phyloP scores from a whole-genome alignment of 30 jellyfish, hydroid and myxozoan genomes.

The Turritopsis dohrnii region DNA sequence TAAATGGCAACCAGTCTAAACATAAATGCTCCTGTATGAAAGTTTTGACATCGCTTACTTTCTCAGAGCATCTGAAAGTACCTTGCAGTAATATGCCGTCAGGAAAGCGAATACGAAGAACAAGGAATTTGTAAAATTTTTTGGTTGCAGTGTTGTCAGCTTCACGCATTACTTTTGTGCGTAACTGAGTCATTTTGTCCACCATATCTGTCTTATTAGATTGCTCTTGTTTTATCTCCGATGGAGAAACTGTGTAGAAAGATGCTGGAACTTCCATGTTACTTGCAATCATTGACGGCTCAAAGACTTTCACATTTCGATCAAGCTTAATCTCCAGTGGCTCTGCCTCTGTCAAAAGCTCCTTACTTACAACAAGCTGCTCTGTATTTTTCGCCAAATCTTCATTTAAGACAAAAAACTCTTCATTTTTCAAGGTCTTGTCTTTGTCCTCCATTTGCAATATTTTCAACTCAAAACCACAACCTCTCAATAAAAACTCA shows the following conservation, averaged over 20 bases:
- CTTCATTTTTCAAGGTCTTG: conserved; percentile 26
- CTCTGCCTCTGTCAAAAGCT: conserved; percentile 74
- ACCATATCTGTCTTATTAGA: conserved; percentile 21
- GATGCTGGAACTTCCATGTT: conserved; percentile 54
- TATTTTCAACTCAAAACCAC: conserved; percentile 67
- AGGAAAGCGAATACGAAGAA: conserved; percentile 75
- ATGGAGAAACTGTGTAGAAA: conserved; percentile 42
- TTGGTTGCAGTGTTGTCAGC: conserved; percentile 9
- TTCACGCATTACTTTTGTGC: conserved; percentile 81
- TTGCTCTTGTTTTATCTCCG: conserved; percentile 64
- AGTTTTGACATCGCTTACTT: conserved; percentile 41
- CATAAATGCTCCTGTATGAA: conserved; percentile 53
- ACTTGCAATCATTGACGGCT: conserved; percentile 42
- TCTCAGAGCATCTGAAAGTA: conserved; percentile 55
- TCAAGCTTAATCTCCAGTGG: conserved; percentile 56
- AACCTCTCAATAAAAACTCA: conserved; percentile 60
- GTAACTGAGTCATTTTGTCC: conserved; percentile 47
- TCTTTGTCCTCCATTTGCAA: conserved; percentile 40
- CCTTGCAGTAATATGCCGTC: conserved; percentile 86
- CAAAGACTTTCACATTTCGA: conserved; percentile 52
- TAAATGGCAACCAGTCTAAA: conserved; percentile 62
- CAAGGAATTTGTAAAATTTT: conserved; percentile 37
- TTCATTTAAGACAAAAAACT: conserved; percentile 57
- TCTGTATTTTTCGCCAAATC: conserved; percentile 61
- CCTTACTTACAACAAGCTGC: conserved; percentile 41